phyloP scores from a whole-genome alignment of 2,113 vertebrate genomes.

The Pygoscelis antarcticus region DNA sequence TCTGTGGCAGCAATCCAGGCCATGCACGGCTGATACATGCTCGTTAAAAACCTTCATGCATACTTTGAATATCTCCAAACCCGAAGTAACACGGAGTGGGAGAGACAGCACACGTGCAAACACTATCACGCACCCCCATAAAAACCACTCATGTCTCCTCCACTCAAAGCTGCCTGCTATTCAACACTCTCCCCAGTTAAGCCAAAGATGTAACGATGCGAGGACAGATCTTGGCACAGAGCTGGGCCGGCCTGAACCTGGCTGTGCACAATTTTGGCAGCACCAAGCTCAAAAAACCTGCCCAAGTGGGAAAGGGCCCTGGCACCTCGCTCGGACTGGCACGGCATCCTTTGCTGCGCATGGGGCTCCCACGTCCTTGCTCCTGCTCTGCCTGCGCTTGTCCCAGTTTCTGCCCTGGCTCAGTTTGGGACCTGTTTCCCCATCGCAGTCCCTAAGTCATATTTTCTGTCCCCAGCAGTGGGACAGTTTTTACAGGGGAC shows the following conservation, averaged over 20 bases:
- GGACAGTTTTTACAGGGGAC: not conserved
- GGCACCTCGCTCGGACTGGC: not conserved
- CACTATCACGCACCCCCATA: not conserved
- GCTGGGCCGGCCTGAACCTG: not conserved
- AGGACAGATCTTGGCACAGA: not conserved
- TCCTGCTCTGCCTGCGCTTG: not conserved
- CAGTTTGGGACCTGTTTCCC: not conserved
- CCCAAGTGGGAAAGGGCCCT: not conserved
- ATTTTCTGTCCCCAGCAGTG: not conserved
- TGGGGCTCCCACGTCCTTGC: not conserved
- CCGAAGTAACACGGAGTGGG: not conserved
- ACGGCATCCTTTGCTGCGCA: not conserved
- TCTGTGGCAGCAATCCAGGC: not conserved
- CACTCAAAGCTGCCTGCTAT: not conserved
- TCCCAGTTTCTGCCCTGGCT: not conserved
- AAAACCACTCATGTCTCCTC: not conserved
- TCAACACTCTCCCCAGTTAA: not conserved
- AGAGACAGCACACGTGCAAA: not conserved
- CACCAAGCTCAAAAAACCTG: not conserved
- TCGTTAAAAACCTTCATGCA: not conserved
- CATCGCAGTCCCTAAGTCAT: not conserved
- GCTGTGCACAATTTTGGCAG: not conserved
- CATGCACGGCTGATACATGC: accelerated
- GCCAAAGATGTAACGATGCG: not conserved
- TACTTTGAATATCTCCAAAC: not conserved